These are phyloP conservation scores for Lucilia cuprina DNA, from an alignment of 1,140 invertebrate genomes.

Conservation along the genomic window DNA sequence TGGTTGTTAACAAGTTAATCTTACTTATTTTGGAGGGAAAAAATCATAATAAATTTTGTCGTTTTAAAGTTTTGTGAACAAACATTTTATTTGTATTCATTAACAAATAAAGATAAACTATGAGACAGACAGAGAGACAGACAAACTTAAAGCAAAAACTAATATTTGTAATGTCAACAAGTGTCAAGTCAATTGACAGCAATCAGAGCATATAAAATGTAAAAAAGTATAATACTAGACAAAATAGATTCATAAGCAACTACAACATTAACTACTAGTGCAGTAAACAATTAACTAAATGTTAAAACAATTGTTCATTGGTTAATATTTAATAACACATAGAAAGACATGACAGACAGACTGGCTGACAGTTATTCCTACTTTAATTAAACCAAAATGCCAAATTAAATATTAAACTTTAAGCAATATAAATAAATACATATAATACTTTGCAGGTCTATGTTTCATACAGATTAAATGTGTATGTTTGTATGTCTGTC, in stretches of 20 bases:
- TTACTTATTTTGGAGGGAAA: neutral
- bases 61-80: neutral
- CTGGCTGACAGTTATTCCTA: no score
- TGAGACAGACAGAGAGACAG: neutral
- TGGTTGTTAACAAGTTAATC: neutral
- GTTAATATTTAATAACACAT: neutral
- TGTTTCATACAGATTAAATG: no score
- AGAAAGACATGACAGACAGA: no score
- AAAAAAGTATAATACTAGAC: neutral
- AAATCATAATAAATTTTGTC: neutral
- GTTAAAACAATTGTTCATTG: neutral
- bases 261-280: neutral
- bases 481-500: no score
- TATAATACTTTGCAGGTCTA: no score
- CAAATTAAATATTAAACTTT: no score
- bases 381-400: no score
- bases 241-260: neutral
- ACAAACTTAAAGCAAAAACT: neutral
- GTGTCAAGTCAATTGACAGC: slow-evolving; percentile 28
- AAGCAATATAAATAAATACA: no score
- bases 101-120: neutral
- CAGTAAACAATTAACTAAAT: neutral
- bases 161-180: slow-evolving; percentile 14
- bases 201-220: slow-evolving; percentile 18
- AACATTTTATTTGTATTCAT: neutral